Base-by-base conservation (phyloP, 2,888 invertebrate species). In the Dynastes grantii region DNA sequence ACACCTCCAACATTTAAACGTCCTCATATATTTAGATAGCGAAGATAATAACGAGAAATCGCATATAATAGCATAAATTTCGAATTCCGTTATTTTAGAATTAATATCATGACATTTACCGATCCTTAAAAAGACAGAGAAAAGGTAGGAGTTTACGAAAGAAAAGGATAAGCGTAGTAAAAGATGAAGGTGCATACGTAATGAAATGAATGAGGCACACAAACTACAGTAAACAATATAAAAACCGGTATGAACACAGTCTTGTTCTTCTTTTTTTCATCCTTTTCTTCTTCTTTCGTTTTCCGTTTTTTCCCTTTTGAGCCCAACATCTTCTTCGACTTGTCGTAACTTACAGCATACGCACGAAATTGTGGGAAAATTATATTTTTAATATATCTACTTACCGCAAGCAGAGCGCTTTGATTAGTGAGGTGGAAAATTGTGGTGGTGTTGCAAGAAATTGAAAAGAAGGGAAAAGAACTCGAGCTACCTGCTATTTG, bases 321-420 rank as follows among this genome's bases (percentile, higher is more conserved):
- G 16, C 5, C 53, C 29, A 55, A 58, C 37, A 45, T 73, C 77
- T 70, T 51, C 70, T 55, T 63, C 51, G 40, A 6, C 61, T 79
- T 40, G 53, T 45, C 49, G 75, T 78, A 76, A 78, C 71, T 78
- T 76, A 78, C 76, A 78, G 49, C 79, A 82, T 49, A 45, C 45
- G n/a, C 84, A 84, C 82, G 82, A 84, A 86, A 85, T 86, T 87
- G 86, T 86, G 86, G 86, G 86, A 87, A 86, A 86, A 86, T 84
- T 78, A 78, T 78, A 81, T 82, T 83, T 83, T 81, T 79, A 77
- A 76, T 67, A 65, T 67, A 45, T 40, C 5, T 27, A 37, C 27
- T 73, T 27, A 61, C 73, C 73, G 58, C 73, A 73, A 73, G n/a
- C 53, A 13, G 27, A 68, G 16, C 5, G 22, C 61, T 73, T 73